Base-by-base conservation (phyloP, 2,888 invertebrate genomes). In the Scrobipalpa atriplicella region DNA sequence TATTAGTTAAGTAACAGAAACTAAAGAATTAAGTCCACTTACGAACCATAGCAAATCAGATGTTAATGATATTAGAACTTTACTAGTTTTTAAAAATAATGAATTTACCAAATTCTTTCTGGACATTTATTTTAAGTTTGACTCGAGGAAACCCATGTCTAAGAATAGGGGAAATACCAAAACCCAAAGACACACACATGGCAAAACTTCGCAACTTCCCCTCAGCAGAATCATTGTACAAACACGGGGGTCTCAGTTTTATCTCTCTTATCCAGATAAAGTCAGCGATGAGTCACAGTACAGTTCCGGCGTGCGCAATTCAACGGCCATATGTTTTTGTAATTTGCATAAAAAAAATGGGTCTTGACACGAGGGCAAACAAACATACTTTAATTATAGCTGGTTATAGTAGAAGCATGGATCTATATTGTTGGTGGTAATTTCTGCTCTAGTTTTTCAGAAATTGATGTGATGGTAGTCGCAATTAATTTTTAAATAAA, bases 241-340 rank as follows among this genome's bases (percentile, higher is more conserved):
- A 84, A 81, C 73, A 77, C 71, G 68, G 73, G 52, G 77, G 76
- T 80, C 74, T 81, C 21, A 75, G 73, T 78, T 79, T 83, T 80
- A 85, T 85, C 82, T 84, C 80, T 78, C 82, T 84, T 56, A 84
- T 80, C 81, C 80, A 87, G 87, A 84, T 85, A 87, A 86, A 82
- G 80, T 80, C 73, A 10, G 67, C 75, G 74, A 78, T 90, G 89
- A 87, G 75, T 90, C 89, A 90, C 79, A 72, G 72, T 52, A 52
- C 47, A 16, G 47, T 47, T 47, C n/a, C 71, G 75, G 74, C 79
- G 79, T 77, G 74, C 79, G 79, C 79, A 84, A 86, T 83, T 82
- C 75, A 78, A 73, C 79, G 81, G 84, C 90, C 90, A 92, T 90
- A 86, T 90, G 90, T 89, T 56, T 82, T 80, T 82, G 81, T 78